Percentiles rank a stretch among this genome's conserved stretches.
These are phyloP conservation scores for Amaurobius ferox DNA, from an alignment of 2,888 invertebrate genomes.

Conservation along the genomic window DNA sequence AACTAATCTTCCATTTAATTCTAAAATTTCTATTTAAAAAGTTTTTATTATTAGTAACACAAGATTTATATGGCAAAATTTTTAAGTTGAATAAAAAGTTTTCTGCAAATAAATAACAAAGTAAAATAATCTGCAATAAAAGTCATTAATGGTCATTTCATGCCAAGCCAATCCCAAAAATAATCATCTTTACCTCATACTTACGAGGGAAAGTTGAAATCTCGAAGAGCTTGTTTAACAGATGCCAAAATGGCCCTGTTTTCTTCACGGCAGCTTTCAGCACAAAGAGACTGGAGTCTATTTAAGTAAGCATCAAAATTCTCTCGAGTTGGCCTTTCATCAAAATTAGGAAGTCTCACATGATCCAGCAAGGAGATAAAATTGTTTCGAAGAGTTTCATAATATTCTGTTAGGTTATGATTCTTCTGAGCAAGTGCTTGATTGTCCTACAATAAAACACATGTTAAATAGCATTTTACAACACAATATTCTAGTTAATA, in stretches of 20 bases:
- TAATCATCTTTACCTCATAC: constrained; percentile 20
- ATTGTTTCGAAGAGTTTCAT: constrained; percentile 93
- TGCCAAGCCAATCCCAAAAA: not conserved
- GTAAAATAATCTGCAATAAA: no score
- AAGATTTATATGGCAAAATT: no score
- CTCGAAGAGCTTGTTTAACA: constrained; percentile 93
- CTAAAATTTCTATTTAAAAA: no score
- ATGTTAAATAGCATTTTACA: no score
- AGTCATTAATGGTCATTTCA: no score
- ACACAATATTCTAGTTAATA: no score
- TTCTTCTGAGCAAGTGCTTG: constrained; percentile 79
- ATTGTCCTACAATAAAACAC: constrained; percentile 71
- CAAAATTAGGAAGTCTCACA: constrained; percentile 85
- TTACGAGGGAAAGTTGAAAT: constrained; percentile 87
- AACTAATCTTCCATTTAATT: no score
- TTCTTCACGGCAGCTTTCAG: constrained; percentile 80
- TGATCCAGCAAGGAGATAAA: constrained; percentile 93
- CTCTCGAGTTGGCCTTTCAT: constrained; percentile 82
- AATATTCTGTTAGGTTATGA: constrained; percentile 92
- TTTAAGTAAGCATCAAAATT: constrained; percentile 95
- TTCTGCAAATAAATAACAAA: no score
- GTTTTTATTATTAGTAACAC: no score
- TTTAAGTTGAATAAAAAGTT: no score
- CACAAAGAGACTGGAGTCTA: constrained; percentile 92
- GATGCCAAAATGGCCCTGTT: constrained; percentile 92